phyloP scores from a whole-genome alignment of 2,113 vertebrate genomes.

The Orientallactaga bullata region DNA sequence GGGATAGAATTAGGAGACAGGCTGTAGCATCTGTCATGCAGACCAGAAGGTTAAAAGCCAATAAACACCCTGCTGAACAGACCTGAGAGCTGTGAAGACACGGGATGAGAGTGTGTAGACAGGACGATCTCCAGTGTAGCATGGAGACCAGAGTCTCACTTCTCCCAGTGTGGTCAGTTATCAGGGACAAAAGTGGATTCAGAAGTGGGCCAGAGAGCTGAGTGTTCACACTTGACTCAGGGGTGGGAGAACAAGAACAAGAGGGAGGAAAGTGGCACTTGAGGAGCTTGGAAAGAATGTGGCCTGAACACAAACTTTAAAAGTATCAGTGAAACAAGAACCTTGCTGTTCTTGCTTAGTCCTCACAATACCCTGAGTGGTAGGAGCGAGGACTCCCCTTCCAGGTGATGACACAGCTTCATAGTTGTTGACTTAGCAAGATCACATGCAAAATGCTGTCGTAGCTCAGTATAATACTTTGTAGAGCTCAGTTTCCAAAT shows the following conservation, averaged over 20 bases:
- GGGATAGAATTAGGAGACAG: neutral
- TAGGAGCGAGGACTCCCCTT: neutral
- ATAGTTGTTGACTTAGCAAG: conserved; percentile 8
- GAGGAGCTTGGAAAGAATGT: neutral
- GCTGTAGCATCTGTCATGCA: neutral
- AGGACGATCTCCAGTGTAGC: neutral
- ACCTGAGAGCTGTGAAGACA: neutral
- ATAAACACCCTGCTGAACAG: neutral
- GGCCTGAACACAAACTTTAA: conserved; percentile 31
- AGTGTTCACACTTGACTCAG: neutral
- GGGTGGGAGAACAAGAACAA: neutral
- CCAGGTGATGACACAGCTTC: conserved; percentile 9
- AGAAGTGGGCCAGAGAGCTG: neutral
- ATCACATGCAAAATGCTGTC: neutral
- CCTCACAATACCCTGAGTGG: neutral
- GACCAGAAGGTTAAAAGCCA: neutral
- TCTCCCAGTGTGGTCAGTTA: neutral
- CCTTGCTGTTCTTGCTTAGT: neutral
- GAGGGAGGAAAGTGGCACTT: neutral
- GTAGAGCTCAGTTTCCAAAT: conserved; percentile 37
- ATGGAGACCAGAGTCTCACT: neutral
- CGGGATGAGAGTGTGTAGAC: neutral
- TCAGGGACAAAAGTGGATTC: neutral
- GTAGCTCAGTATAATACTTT: neutral
- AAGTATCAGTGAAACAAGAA: neutral